Conservation (phyloP, 2,888 invertebrate genomes). For the Apamea anceps region DNA sequence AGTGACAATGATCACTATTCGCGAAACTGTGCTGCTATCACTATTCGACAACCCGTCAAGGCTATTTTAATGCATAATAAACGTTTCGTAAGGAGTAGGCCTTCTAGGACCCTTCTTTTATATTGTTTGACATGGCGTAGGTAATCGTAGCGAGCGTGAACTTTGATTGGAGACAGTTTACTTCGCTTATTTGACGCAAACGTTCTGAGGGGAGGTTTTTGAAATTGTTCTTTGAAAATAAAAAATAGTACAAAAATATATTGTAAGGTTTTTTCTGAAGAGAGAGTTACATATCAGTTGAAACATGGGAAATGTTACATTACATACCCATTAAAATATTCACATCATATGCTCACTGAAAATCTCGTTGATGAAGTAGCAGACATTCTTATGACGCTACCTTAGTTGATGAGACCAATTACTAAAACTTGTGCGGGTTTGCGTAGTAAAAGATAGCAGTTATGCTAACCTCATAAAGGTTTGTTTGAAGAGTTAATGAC, state of each 20-base stretch:
- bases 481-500: slow-evolving; percentile 13
- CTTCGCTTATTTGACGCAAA: slow-evolving; percentile 41
- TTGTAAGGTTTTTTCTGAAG: neutral
- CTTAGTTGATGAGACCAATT: neutral
- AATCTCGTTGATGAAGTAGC: neutral
- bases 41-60: neutral
- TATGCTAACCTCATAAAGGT: neutral
- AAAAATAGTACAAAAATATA: neutral
- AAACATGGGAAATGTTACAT: neutral
- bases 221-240: slow-evolving; percentile 14
- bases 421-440: neutral
- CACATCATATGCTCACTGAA: no score
- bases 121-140: neutral
- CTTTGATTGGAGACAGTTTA: slow-evolving; percentile 49
- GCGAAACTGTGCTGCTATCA: no score
- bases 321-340: neutral
- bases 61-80: neutral
- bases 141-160: slow-evolving; percentile 26
- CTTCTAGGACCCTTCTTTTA: slow-evolving; percentile 15
- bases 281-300: neutral
- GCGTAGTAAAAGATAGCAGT: neutral
- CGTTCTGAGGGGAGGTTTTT: neutral
- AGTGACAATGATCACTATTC: no score
- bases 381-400: neutral
- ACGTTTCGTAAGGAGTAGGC: neutral